Evolutionary conservation across 2,797 vertebrate genomes (phyloP).

Genomic region (Lerista edwardsae): DNA sequence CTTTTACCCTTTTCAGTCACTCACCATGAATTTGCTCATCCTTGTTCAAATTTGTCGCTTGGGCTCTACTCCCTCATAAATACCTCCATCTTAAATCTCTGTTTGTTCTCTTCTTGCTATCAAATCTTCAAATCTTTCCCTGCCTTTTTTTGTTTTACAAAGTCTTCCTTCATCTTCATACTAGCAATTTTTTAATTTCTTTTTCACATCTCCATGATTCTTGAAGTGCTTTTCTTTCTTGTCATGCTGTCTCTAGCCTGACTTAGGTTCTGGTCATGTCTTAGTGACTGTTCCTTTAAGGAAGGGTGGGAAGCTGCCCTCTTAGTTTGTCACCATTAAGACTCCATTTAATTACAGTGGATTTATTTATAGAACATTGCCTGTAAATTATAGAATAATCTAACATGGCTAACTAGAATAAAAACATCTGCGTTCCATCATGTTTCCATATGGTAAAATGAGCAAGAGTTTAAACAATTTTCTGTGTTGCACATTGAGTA

Average conservation of each 20-base stretch:
- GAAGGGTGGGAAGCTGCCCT: not conserved
- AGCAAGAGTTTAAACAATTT: not conserved
- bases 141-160: not conserved
- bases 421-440: not conserved
- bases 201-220: not conserved
- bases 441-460: accelerated
- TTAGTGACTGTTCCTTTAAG: not conserved
- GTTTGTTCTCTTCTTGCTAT: not conserved
- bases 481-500: not conserved
- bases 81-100: not conserved
- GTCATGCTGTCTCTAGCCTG: not conserved
- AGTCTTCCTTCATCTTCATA: not conserved
- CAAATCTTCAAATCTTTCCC: not conserved
- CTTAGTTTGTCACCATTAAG: not conserved
- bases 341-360: not conserved
- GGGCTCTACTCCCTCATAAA: not conserved
- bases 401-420: not conserved
- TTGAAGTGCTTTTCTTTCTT: not conserved
- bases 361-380: not conserved
- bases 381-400: not conserved
- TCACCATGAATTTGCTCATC: not conserved
- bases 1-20: not conserved
- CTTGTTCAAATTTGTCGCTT: no score
- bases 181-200: not conserved
- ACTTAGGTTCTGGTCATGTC: not conserved